phyloP scores from a whole-genome alignment of 1,140 invertebrate genomes.

The Ostrea edulis region DNA sequence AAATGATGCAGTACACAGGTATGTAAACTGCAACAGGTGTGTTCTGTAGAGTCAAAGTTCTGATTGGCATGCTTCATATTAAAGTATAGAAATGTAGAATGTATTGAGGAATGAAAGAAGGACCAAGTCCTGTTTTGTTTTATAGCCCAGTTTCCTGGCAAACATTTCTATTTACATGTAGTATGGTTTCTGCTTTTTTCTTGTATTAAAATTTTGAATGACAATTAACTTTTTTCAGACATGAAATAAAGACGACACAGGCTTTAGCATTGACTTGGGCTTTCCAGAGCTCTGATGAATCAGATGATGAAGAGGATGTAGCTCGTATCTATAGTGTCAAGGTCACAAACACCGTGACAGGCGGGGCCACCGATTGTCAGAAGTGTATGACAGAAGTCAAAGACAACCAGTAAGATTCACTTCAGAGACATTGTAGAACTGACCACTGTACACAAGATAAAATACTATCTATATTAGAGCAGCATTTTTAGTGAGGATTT shows the following conservation, averaged over 20 bases:
- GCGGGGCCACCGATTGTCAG: constrained; percentile 82
- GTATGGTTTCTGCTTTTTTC: too few relatives aligned
- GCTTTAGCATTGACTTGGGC: constrained; percentile 82
- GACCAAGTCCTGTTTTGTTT: not conserved
- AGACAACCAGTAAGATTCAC: constrained; percentile 61
- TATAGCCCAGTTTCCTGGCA: not conserved
- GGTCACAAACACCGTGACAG: constrained; percentile 83
- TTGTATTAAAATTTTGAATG: too few relatives aligned
- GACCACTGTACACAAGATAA: too few relatives aligned
- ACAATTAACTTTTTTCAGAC: constrained; percentile 55
- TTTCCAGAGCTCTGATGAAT: constrained; percentile 81
- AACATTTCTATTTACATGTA: too few relatives aligned
- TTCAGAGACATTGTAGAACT: too few relatives aligned
- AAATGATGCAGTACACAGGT: not conserved
- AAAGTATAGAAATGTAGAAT: not conserved
- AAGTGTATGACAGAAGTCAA: constrained; percentile 80
- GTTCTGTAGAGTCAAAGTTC: not conserved
- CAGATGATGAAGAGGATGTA: constrained; percentile 67
- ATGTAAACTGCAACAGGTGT: too few relatives aligned
- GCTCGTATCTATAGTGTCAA: constrained; percentile 83
- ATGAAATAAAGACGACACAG: constrained; percentile 79
- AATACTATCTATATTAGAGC: too few relatives aligned
- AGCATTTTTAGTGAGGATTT: too few relatives aligned
- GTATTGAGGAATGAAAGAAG: too few relatives aligned
- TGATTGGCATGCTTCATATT: not conserved